Base-by-base conservation (phyloP, 2,113 vertebrate genomes). In the Osmerus mordax region DNA sequence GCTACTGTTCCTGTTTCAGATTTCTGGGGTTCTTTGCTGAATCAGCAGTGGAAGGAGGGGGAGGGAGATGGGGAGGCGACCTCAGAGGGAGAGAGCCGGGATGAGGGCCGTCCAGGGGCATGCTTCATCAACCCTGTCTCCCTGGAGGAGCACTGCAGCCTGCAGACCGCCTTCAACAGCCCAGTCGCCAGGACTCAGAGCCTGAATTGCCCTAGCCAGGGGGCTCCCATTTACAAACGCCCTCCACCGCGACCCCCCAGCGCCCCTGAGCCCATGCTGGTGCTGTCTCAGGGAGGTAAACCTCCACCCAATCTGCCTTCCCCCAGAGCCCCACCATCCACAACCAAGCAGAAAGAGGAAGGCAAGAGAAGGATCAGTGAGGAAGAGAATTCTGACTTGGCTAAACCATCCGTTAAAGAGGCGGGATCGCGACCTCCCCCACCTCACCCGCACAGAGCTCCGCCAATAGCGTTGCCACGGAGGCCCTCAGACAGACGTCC, bases 91-190 rank as follows among this genome's bases (percentile, higher is more conserved):
- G 7, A 55, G 29, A 25, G 29, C 25, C 76, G 75, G 41, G 77
- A 80, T 65, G 75, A 86, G 72, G 85, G 77, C 61, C 73, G 68
- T 47, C 41, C 41, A 47, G 9, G 41, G 41, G 9, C 94, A 88
- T 92, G 96, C 93, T 95, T 97, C 9, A 91, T 99, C 74, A 96
- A 95, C 81, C 94, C 96, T 14, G 90, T 96, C 71, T 90, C 93
- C 87, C 91, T 96, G 71, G 94, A 95, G 83, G 94, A 95, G 84
- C 92, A 76, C 53, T 80, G 85, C 78, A 80, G 75, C 71, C 72
- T 83, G 73, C 64, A 71, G 64, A 79, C 81, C 19, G 7, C 78
- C 47, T 56, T 72, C 70, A 72, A 73, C 4, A 23, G 81, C 88
- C 78, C 18, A 74, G 56, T 63, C 52, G 9, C 7, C 56, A 72